A percentile compares a stretch with the other conserved stretches of the same genome.
These are phyloP conservation scores for Bathybates hornii DNA, from an alignment of 2,113 vertebrate species.

Conservation along the genomic window DNA sequence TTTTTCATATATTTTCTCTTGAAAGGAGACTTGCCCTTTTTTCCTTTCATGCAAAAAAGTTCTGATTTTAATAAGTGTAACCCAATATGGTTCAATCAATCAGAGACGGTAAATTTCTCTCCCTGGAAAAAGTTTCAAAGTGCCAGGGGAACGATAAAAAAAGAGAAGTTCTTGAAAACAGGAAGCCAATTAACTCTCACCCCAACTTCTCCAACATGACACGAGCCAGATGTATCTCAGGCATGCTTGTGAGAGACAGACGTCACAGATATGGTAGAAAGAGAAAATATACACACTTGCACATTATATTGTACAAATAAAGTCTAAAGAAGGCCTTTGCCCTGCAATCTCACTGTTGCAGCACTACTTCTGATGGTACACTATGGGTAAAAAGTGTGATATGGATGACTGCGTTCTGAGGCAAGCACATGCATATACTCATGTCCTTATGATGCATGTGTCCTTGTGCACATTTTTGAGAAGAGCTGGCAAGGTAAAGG, in stretches of 20 bases:
- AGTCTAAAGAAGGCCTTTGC: neutral
- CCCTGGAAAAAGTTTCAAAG: no score
- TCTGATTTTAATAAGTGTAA: neutral
- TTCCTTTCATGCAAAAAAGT: neutral
- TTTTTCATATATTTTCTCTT: neutral
- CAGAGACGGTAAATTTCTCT: neutral
- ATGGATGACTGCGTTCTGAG: neutral
- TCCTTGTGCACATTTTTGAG: neutral
- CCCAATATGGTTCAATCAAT: neutral
- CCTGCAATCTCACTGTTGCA: neutral
- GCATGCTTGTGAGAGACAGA: neutral
- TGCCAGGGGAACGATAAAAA: neutral
- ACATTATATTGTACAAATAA: neutral
- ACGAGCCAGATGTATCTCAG: neutral
- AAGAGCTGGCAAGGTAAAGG: neutral
- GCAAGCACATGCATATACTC: neutral
- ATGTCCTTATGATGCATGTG: neutral
- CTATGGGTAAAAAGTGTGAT: neutral
- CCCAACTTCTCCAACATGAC: neutral
- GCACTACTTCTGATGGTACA: neutral
- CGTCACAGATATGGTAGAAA: neutral
- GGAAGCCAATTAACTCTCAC: neutral
- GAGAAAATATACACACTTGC: neutral
- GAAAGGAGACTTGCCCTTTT: neutral
- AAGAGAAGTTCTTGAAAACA: neutral